These are phyloP conservation scores for Distichodus sexfasciatus DNA, from an alignment of 2,797 vertebrate species.

Conservation along the genomic window DNA sequence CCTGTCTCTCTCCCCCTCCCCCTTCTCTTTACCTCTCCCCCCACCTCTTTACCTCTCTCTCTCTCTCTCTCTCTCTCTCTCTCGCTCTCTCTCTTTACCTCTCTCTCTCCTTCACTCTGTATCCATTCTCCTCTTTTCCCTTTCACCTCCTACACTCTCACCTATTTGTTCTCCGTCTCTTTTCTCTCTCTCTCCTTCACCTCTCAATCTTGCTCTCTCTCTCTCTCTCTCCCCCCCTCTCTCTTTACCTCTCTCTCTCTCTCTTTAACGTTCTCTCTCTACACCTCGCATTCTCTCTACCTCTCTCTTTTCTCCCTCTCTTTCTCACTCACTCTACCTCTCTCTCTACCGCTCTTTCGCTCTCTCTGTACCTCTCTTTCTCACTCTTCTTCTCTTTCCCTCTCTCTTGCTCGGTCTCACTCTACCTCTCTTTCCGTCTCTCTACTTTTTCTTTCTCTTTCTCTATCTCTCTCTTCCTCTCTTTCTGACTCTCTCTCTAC, in stretches of 20 bases:
- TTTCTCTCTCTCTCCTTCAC: background rate
- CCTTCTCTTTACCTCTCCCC: background rate
- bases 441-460: background rate
- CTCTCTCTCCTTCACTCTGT: background rate
- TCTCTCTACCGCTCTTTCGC: no score
- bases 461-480: background rate
- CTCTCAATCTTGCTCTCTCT: background rate
- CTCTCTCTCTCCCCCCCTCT: no score
- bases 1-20: background rate
- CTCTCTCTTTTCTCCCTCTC: background rate
- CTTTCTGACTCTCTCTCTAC: background rate
- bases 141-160: background rate
- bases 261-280: no score
- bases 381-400: background rate
- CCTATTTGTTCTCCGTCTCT: background rate
- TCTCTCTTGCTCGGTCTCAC: background rate
- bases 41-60: background rate
- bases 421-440: no score
- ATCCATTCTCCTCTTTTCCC: background rate
- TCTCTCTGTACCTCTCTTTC: background rate
- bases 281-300: no score
- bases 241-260: background rate
- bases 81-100: background rate
- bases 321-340: background rate
- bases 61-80: background rate